Conservation (phyloP, 2,888 invertebrate species). For the Hemithea aestivaria region DNA sequence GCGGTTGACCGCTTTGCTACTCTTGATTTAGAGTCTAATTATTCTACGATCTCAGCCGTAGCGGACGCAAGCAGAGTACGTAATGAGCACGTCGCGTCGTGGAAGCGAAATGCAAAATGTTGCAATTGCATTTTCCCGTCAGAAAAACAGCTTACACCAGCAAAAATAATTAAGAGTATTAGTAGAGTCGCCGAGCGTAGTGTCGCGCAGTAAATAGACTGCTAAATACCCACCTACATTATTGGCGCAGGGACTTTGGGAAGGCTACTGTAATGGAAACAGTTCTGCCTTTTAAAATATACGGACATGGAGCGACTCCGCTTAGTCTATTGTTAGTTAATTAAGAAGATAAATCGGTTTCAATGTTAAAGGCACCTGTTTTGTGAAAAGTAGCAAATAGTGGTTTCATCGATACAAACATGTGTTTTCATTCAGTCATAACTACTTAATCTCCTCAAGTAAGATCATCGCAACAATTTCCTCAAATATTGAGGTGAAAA, state of each 20-base stretch:
- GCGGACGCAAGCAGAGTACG: slow-evolving; percentile 62
- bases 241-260: slow-evolving; percentile 63
- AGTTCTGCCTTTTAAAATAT: slow-evolving; percentile 67
- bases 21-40: slow-evolving; percentile 77
- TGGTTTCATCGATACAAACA: too few species aligned
- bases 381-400: slow-evolving; percentile 2
- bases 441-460: too few species aligned
- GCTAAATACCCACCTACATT: slow-evolving; percentile 76
- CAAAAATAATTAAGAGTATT: slow-evolving; percentile 79
- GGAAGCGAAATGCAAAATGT: slow-evolving; percentile 67
- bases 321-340: slow-evolving; percentile 38
- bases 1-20: slow-evolving; percentile 73
- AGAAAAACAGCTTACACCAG: slow-evolving; percentile 77
- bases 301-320: slow-evolving; percentile 38
- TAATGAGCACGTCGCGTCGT: slow-evolving; percentile 60
- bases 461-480: too few species aligned
- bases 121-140: slow-evolving; percentile 72
- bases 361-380: slow-evolving; percentile 3
- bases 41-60: slow-evolving; percentile 72
- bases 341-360: slow-evolving; percentile 21
- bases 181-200: slow-evolving; percentile 67
- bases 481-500: too few species aligned
- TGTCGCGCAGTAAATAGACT: slow-evolving; percentile 74
- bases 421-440: too few species aligned
- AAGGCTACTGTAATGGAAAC: slow-evolving; percentile 66